Percentiles rank a stretch among this genome's conserved stretches.
These are phyloP conservation scores for Crocuta crocuta DNA, from an alignment of 2,113 vertebrate species.

Conservation along the genomic window DNA sequence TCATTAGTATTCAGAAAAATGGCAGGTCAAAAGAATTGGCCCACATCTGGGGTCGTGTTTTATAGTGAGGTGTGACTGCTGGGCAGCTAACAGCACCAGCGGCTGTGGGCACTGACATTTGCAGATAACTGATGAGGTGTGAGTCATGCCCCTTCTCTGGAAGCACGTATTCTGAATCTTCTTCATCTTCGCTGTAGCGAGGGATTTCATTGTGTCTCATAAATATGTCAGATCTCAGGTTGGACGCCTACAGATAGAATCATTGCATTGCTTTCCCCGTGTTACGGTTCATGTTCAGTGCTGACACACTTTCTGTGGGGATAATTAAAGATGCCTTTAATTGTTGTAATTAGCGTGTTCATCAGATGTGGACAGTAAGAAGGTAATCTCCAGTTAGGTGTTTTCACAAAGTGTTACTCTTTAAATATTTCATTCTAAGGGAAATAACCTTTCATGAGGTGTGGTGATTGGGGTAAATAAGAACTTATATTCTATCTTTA, in stretches of 20 bases:
- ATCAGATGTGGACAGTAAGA: not conserved
- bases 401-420: not conserved
- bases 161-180: not conserved
- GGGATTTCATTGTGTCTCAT: constrained; percentile 8
- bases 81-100: not conserved
- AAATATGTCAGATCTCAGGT: not conserved
- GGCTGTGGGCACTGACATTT: not conserved
- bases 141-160: not conserved
- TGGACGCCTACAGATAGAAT: not conserved
- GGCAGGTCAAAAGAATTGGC: not conserved
- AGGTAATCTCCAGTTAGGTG: not conserved
- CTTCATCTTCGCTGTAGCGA: not conserved
- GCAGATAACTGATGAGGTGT: not conserved
- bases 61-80: not conserved
- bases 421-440: not conserved
- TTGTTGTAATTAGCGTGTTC: not conserved
- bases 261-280: not conserved
- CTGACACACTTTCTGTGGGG: not conserved
- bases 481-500: not conserved
- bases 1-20: not conserved
- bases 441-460: not conserved
- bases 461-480: not conserved
- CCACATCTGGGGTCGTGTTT: not conserved
- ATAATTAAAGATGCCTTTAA: not conserved
- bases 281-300: not conserved